Percentiles rank a stretch among this genome's conserved stretches.
These are phyloP conservation scores for Oreochromis aureus DNA, from an alignment of 2,113 vertebrate species.

Conservation along the genomic window DNA sequence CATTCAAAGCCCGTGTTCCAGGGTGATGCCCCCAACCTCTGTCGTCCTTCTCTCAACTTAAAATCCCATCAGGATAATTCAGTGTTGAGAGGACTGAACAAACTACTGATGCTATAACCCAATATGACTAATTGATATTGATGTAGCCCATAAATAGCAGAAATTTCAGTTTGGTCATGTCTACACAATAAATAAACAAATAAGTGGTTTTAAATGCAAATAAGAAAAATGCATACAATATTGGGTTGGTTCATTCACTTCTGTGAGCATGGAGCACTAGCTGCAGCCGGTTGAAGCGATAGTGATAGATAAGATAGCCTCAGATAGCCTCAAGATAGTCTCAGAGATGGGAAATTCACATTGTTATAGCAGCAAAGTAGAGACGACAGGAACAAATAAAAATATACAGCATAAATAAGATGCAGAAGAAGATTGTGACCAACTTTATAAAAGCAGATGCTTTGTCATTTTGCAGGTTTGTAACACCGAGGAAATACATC, in stretches of 20 bases:
- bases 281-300: not conserved
- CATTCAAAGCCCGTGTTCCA: conserved; percentile 48
- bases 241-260: not conserved
- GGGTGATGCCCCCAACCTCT: conserved; percentile 45
- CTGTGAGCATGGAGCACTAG: not conserved
- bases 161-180: not conserved
- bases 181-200: not conserved
- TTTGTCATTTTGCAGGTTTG: not conserved
- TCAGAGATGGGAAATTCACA: not conserved
- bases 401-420: not conserved
- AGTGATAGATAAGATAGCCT: not conserved
- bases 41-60: not conserved
- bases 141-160: not conserved
- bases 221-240: not conserved
- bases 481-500: not conserved
- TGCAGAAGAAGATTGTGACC: not conserved
- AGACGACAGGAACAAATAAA: not conserved
- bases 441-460: not conserved
- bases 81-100: not conserved
- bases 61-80: conserved; percentile 2
- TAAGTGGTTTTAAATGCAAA: not conserved
- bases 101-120: not conserved
- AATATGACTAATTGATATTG: not conserved
- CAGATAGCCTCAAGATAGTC: not conserved
- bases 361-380: not conserved